Conservation (phyloP, 2,113 vertebrate species). For the Erythrolamprus reginae region DNA sequence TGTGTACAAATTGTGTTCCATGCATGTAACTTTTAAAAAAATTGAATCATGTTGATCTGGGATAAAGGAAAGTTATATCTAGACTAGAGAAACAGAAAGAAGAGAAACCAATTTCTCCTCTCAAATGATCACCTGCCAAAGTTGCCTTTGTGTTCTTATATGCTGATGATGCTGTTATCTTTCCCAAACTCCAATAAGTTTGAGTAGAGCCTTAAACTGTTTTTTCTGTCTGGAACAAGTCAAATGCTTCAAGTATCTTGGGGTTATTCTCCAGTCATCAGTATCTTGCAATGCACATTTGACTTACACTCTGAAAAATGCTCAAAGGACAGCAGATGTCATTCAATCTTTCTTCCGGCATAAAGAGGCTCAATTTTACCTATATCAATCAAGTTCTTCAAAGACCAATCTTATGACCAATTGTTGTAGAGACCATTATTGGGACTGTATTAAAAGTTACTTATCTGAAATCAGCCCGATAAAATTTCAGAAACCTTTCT, state of each 20-base stretch:
- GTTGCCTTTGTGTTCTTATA: background rate
- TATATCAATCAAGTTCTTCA: background rate
- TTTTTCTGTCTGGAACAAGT: background rate
- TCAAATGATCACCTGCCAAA: background rate
- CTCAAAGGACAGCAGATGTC: background rate
- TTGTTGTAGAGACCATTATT: background rate
- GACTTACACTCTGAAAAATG: background rate
- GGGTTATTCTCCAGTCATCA: background rate
- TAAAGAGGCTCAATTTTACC: background rate
- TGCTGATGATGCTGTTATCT: background rate
- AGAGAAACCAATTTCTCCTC: background rate
- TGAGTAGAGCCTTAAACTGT: background rate
- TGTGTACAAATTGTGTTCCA: background rate
- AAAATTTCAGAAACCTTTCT: background rate
- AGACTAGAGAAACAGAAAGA: background rate
- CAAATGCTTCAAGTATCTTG: background rate
- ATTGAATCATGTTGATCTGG: background rate
- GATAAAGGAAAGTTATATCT: background rate
- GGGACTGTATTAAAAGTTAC: background rate
- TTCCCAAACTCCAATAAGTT: background rate
- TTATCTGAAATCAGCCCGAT: background rate
- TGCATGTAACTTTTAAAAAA: background rate
- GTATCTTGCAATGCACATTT: background rate
- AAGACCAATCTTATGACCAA: background rate
- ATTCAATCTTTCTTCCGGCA: background rate